Conservation (phyloP, 1,140 invertebrate species). For the Eueides isabella region DNA sequence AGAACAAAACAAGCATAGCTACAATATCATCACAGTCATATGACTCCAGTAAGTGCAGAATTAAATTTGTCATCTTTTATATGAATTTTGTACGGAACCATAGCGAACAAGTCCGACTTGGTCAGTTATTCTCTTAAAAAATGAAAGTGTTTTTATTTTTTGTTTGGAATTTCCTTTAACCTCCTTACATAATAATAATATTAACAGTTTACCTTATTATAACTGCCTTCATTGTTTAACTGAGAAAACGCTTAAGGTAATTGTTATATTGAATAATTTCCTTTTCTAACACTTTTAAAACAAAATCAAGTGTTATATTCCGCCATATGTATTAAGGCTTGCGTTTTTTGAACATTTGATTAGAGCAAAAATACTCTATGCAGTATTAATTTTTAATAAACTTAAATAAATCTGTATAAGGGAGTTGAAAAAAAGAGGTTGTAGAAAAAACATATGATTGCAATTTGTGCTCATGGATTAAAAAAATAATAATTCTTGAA, state of each 20-base stretch:
- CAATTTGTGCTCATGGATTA: not conserved
- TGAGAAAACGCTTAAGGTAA: not conserved
- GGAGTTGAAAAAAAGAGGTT: not conserved
- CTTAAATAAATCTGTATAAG: too few relatives aligned
- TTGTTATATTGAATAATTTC: too few relatives aligned
- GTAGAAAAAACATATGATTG: not conserved
- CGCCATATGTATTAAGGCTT: too few relatives aligned
- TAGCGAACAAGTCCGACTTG: too few relatives aligned
- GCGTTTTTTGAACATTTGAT: too few relatives aligned
- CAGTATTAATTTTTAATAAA: too few relatives aligned
- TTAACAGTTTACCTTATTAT: not conserved
- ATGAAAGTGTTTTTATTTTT: not conserved
- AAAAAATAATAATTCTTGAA: not conserved
- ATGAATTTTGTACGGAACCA: too few relatives aligned
- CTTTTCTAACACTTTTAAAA: not conserved
- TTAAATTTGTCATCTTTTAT: too few relatives aligned
- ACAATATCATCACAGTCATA: too few relatives aligned
- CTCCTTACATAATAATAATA: constrained; percentile 21
- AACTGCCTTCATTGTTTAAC: not conserved
- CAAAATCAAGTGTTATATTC: not conserved
- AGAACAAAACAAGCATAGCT: too few relatives aligned
- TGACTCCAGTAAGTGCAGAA: too few relatives aligned
- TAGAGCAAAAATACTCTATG: too few relatives aligned
- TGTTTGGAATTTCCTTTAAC: not conserved
- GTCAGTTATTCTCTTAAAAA: not conserved